Conservation (phyloP, 2,797 vertebrate genomes). For the Okamejei kenojei region DNA sequence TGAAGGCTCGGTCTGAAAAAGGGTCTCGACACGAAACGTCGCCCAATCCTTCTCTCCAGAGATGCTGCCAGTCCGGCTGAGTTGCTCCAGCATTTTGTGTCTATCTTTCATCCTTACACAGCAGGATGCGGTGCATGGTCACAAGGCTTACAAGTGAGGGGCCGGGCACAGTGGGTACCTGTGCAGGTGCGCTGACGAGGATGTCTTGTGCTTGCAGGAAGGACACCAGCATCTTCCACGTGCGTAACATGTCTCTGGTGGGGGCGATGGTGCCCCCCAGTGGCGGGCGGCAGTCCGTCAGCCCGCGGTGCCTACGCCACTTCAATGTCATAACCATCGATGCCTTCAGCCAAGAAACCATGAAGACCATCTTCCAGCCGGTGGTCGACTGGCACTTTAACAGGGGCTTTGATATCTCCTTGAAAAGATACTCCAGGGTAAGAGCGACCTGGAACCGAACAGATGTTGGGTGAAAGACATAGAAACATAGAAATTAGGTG, state of each 20-base stretch:
- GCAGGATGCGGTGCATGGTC: too few species aligned
- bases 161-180: too few species aligned
- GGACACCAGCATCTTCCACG: slow-evolving; percentile 44
- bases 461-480: too few species aligned
- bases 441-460: slow-evolving; percentile 26
- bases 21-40: too few species aligned
- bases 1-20: too few species aligned
- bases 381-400: slow-evolving; percentile 44
- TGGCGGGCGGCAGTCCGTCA: slow-evolving; percentile 52
- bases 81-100: too few species aligned
- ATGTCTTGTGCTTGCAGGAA: slow-evolving; percentile 45
- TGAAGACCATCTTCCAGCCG: slow-evolving; percentile 39
- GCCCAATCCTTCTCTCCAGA: too few species aligned
- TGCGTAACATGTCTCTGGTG: slow-evolving; percentile 55
- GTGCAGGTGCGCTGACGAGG: background rate
- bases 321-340: slow-evolving; percentile 40
- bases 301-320: slow-evolving; percentile 39
- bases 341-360: slow-evolving; percentile 41
- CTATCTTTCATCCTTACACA: too few species aligned
- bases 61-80: too few species aligned
- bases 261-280: slow-evolving; percentile 62
- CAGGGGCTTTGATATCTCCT: slow-evolving; percentile 38
- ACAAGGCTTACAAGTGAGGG: too few species aligned
- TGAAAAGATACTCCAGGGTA: slow-evolving; percentile 44
- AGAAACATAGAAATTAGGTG: too few species aligned